Evolutionary conservation across 2,888 invertebrate species (phyloP), one percentile per base, ranked within the genome.

Genomic region (Ctenicera cuprea): DNA sequence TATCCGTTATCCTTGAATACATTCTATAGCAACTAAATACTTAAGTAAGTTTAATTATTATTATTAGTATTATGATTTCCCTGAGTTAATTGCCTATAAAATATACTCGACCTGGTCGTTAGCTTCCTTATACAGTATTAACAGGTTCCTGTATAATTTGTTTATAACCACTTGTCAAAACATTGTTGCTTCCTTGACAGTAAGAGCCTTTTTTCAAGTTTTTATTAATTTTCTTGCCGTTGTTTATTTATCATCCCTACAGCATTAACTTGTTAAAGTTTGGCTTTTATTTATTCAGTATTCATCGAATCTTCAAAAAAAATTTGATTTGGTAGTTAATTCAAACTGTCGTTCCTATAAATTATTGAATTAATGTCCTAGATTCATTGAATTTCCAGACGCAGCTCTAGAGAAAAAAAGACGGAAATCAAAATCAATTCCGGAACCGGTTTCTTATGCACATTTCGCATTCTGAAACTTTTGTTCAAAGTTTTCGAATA

Each of bases 311-410:
- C 3, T 26, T 26, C 26, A 3, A 26, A 26, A 26, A 26, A 26
- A 26, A 26, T 26, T 26, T 26, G 5, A 33, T 9, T 5, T 33
- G 33, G 33, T 8, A 33, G 9, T 8, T 18, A 45, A 45, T 18
- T 45, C 18, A 18, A 18, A 18, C n/a, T 14, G 18, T 16, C 1
- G 5, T 14, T 16, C 45, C 8, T 8, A 45, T 45, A 14, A 45
- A 18, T 45, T 45, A 45, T 18, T 45, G 16, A 45, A 45, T 33
- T 33, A 33, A 33, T 33, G 33, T 33, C 33, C 33, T 33, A 9
- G 9, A 8, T 45, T 7, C 45, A 45, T 18, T 45, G 45, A 45
- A 45, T 45, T 45, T 45, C 8, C 14, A 45, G 45, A 45, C 45
- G 45, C 18, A 14, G 18, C 45, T 45, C 18, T 18, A n/a, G 12